Evolutionary conservation across 2,113 vertebrate species (phyloP).

Genomic region (Pterocles orientalis): DNA sequence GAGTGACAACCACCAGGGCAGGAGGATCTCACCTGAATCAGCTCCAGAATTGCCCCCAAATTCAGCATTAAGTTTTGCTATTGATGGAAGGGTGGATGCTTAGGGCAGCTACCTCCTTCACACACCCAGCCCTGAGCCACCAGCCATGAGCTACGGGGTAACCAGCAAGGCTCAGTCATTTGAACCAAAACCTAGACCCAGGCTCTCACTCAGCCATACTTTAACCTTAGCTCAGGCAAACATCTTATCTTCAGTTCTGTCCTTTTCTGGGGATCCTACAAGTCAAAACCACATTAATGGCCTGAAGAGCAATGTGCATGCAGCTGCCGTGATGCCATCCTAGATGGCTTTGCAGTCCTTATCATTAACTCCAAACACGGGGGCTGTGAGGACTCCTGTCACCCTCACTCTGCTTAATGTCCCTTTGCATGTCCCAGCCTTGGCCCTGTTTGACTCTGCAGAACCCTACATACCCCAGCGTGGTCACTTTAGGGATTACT

Average conservation of each 20-base stretch:
- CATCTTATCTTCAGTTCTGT: background rate
- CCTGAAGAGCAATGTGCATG: accelerated
- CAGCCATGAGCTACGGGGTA: background rate
- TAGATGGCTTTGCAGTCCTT: background rate
- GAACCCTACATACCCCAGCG: background rate
- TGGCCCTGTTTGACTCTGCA: background rate
- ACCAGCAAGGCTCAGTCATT: background rate
- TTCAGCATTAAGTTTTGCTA: background rate
- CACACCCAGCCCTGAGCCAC: background rate
- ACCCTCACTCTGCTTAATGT: background rate
- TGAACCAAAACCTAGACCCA: background rate
- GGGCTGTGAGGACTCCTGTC: background rate
- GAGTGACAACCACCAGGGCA: background rate
- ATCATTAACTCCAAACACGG: background rate
- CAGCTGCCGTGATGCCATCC: background rate
- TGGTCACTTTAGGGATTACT: background rate
- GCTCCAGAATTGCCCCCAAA: background rate
- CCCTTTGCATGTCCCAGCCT: background rate
- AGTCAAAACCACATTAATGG: background rate
- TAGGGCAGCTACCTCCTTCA: background rate
- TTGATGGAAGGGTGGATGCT: background rate
- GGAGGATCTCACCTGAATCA: background rate
- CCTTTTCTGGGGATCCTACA: background rate
- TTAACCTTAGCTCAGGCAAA: background rate
- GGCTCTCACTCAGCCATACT: background rate